Evolutionary conservation across 1,140 invertebrate species (phyloP).

Genomic region (Mamestra configurata): DNA sequence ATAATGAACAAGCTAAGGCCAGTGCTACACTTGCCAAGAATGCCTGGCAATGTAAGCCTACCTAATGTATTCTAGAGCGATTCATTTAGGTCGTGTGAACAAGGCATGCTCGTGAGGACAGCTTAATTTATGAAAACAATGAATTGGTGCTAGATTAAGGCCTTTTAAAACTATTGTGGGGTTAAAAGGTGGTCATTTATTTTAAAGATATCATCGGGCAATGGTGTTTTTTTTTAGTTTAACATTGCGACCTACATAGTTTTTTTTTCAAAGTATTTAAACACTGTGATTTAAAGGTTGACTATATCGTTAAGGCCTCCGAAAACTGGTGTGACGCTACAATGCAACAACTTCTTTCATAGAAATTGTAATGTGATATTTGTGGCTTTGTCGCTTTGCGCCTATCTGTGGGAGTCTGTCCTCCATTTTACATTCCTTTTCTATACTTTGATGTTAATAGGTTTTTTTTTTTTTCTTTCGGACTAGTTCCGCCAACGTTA

Average conservation of each 20-base stretch:
- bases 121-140: slow-evolving; percentile 4
- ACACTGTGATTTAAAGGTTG: too few species aligned
- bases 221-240: background rate
- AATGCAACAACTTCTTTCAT: too few species aligned
- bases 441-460: too few species aligned
- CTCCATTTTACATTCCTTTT: too few species aligned
- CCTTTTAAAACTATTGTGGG: background rate
- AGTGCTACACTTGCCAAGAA: slow-evolving; percentile 37
- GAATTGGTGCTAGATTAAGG: background rate
- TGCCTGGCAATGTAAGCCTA: slow-evolving; percentile 15
- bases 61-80: slow-evolving; percentile 34
- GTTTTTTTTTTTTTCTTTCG: too few species aligned
- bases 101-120: slow-evolving; percentile 8
- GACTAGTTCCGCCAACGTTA: too few species aligned
- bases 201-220: background rate
- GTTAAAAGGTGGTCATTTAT: background rate
- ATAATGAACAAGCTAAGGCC: slow-evolving; percentile 27
- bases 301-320: too few species aligned
- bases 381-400: too few species aligned
- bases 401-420: too few species aligned
- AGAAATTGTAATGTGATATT: too few species aligned
- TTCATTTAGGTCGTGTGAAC: slow-evolving; percentile 24
- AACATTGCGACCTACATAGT: background rate
- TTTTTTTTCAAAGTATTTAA: too few species aligned
- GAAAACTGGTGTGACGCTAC: too few species aligned